Evolutionary conservation across 2,888 invertebrate genomes (phyloP).

Genomic region (Sialis lutaria): DNA sequence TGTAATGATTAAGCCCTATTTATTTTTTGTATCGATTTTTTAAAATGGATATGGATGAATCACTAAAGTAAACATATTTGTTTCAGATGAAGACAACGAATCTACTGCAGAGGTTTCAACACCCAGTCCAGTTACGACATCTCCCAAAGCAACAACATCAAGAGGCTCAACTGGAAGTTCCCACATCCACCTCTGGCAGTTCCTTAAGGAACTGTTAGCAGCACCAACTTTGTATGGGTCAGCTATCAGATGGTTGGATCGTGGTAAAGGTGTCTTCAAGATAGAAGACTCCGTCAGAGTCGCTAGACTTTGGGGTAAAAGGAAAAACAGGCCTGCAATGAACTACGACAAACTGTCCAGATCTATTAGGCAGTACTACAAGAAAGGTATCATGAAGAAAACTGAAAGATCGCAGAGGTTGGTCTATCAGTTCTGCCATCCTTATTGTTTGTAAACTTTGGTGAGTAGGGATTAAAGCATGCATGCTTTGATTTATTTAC

Average conservation of each 20-base stretch:
- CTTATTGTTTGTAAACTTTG: constrained; percentile 58
- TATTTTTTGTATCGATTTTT: neutral
- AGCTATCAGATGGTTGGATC: constrained; percentile 95
- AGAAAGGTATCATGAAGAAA: constrained; percentile 99
- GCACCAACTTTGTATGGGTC: constrained; percentile 79
- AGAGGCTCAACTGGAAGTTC: constrained; percentile 33
- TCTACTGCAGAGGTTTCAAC: constrained; percentile 8
- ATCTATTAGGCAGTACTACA: constrained; percentile 96
- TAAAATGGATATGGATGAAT: neutral
- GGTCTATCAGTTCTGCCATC: constrained; percentile 97
- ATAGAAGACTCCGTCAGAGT: constrained; percentile 97
- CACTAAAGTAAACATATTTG: constrained; percentile 9
- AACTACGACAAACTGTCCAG: constrained; percentile 98
- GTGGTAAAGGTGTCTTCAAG: constrained; percentile 90
- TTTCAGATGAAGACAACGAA: constrained; percentile 31
- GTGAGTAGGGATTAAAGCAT: no score
- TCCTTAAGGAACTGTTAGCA: constrained; percentile 84
- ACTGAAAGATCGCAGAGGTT: constrained; percentile 94
- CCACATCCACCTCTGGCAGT: constrained; percentile 98
- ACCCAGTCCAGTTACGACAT: constrained; percentile 3
- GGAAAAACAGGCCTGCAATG: constrained; percentile 98
- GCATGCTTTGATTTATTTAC: no score
- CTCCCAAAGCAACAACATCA: constrained; percentile 16
- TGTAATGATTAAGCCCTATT: neutral
- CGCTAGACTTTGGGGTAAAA: constrained; percentile 93